Percentiles rank a stretch among this genome's conserved stretches.
Evolutionary conservation across 2,888 invertebrate genomes (phyloP).

Genomic region (Hypselothyrea guttata): DNA sequence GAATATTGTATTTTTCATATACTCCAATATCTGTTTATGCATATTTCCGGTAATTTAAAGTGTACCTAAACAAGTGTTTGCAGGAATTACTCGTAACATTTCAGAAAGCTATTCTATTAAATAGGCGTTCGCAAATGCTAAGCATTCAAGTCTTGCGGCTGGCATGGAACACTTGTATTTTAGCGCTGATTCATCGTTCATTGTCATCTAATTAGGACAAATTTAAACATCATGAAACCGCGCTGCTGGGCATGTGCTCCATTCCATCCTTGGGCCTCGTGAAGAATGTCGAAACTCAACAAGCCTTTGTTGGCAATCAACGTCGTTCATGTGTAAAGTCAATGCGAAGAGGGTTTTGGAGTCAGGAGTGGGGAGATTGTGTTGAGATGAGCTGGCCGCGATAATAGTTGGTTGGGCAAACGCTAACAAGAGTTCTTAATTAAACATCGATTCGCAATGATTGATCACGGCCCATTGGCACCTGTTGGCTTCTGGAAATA

Average conservation of each 20-base stretch:
- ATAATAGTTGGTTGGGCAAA: slow-evolving; percentile 59
- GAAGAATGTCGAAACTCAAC: slow-evolving; percentile 42
- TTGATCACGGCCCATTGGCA: slow-evolving; percentile 82
- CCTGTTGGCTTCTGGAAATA: slow-evolving; percentile 83
- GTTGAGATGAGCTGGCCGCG: slow-evolving; percentile 57
- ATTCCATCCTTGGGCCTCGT: slow-evolving; percentile 35
- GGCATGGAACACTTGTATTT: slow-evolving; percentile 16
- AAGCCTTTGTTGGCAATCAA: slow-evolving; percentile 70
- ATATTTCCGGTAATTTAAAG: no score
- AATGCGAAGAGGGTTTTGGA: slow-evolving; percentile 1
- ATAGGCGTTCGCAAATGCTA: no score
- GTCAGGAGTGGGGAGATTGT: slow-evolving; percentile 8
- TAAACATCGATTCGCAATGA: slow-evolving; percentile 82
- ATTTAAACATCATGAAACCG: slow-evolving; percentile 73
- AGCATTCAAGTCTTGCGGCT: neutral
- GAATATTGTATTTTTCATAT: no score
- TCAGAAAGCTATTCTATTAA: no score
- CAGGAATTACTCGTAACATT: no score
- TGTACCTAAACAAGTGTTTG: no score
- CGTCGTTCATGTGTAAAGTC: slow-evolving; percentile 43
- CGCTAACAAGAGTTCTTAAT: slow-evolving; percentile 82
- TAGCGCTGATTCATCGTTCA: slow-evolving; percentile 76
- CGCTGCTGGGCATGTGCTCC: slow-evolving; percentile 33
- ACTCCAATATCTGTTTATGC: no score
- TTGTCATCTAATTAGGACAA: slow-evolving; percentile 82